A percentile compares a stretch with the other conserved stretches of the same genome.
phyloP scores from a whole-genome alignment of 2,797 vertebrate species.

The Lycodopsis pacificus region DNA sequence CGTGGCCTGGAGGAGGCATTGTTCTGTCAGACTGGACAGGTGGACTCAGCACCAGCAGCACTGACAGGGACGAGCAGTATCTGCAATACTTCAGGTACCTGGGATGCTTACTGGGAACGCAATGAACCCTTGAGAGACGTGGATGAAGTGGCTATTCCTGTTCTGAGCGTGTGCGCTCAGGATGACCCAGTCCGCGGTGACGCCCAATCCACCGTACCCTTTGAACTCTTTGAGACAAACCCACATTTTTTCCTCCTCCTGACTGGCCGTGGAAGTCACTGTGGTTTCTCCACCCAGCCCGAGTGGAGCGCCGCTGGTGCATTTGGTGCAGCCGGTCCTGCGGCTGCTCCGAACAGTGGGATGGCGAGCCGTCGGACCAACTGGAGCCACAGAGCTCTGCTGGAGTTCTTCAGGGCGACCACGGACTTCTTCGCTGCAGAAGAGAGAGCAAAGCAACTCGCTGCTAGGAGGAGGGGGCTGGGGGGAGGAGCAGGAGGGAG shows the following conservation, averaged over 20 bases:
- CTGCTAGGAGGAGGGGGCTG: slow-evolving; percentile 79
- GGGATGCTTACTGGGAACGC: slow-evolving; percentile 89
- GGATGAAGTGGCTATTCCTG: slow-evolving; percentile 89
- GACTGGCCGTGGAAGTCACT: slow-evolving; percentile 85
- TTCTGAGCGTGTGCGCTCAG: slow-evolving; percentile 85
- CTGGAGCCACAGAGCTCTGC: slow-evolving; percentile 86
- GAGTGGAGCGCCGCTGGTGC: slow-evolving; percentile 41
- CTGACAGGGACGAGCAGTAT: slow-evolving; percentile 22
- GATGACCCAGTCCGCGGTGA: slow-evolving; percentile 87
- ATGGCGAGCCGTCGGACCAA: slow-evolving; percentile 42
- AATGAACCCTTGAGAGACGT: slow-evolving; percentile 88
- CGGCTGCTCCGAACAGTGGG: slow-evolving; percentile 5
- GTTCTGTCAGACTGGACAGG: slow-evolving; percentile 80
- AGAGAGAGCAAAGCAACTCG: slow-evolving; percentile 83
- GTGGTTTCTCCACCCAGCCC: slow-evolving; percentile 81
- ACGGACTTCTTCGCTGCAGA: slow-evolving; percentile 87
- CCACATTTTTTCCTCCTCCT: slow-evolving; percentile 89
- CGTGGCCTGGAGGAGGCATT: slow-evolving; percentile 83
- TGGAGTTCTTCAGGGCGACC: slow-evolving; percentile 88
- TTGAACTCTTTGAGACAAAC: slow-evolving; percentile 89
- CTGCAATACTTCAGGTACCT: slow-evolving; percentile 51
- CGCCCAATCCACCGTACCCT: slow-evolving; percentile 77
- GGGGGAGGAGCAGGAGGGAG: slow-evolving; percentile 70
- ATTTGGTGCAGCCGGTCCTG: background rate
- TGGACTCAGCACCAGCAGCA: slow-evolving; percentile 22